Percentiles rank a stretch among this genome's conserved stretches.
Conservation (phyloP, 2,113 vertebrate genomes). For the Austrofundulus limnaeus region DNA sequence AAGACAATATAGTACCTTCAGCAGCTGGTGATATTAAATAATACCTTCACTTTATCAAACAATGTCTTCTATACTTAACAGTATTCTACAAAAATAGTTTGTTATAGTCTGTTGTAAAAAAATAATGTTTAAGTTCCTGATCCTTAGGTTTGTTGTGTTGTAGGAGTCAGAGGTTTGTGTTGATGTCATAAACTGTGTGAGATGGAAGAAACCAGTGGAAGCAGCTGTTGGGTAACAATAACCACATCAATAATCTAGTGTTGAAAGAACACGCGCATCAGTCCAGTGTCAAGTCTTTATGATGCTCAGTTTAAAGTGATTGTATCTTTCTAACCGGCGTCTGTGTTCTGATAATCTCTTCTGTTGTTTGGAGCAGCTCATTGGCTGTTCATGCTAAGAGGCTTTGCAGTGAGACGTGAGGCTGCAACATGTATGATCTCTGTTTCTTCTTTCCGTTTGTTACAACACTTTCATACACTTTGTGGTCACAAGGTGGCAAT, state of each 20-base stretch:
- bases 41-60: too few relatives aligned
- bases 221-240: not conserved
- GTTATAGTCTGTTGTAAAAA: too few relatives aligned
- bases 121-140: too few relatives aligned
- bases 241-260: not conserved
- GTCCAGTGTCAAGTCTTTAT: constrained; percentile 22
- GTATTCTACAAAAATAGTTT: too few relatives aligned
- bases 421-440: not conserved
- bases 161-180: too few relatives aligned
- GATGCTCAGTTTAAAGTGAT: constrained; percentile 19
- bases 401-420: constrained; percentile 34
- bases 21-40: too few relatives aligned
- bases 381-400: constrained; percentile 62
- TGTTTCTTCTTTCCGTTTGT: not conserved
- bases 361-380: constrained; percentile 35
- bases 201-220: not conserved
- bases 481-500: constrained; percentile 62
- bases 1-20: too few relatives aligned
- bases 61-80: too few relatives aligned
- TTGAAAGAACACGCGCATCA: constrained; percentile 1
- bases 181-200: not conserved
- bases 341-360: constrained; percentile 21
- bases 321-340: constrained; percentile 44
- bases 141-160: too few relatives aligned
- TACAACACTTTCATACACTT: not conserved